Base-by-base conservation (phyloP, 2,113 vertebrate species). In the Hoplias malabaricus region DNA sequence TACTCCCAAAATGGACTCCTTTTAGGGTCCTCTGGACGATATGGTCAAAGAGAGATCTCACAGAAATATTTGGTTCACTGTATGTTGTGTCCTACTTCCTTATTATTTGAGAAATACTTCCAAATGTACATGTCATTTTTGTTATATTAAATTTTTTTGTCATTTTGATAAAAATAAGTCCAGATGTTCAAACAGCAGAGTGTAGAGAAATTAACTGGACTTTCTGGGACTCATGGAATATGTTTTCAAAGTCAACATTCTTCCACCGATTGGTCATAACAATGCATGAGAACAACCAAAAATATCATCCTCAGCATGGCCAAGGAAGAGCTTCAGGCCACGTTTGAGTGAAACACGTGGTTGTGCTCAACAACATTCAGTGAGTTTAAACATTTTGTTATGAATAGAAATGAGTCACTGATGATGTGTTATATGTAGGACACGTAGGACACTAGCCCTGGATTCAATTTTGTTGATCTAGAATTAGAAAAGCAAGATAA, bases 241-340 rank as follows among this genome's bases (percentile, higher is more conserved):
- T 21, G 12, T 36, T 3, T 13, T 61, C 48, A 40, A 56, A 36
- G 61, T 65, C 50, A 68, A 10, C 11, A 12, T 50, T 69, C 70
- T 70, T 42, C 56, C 66, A 56, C 2, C 29, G 13, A 42, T 1
- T 27, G 23, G 70, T 65, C 34, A 63, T 75, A 56, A 80, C 34
- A 56, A 19, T 59, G 31, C 40, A 23, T 57, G 27, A 38, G 33
- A 75, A 59, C n/a, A 74, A 61, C 56, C 19, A 57, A 61, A 74
- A 68, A 13, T 25, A 42, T 42, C 46, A 56, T 6, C 50, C 54
- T 69, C 9, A 46, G 46, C 48, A 8, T 25, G 38, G 27, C n/a
- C n/a, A 23, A 53, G 48, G 48, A 53, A 23, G n/a, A 10, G 21
- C 48, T 9, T 4, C 12, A 25, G 33, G 2, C 13, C 31, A 9